Evolutionary conservation across 2,113 vertebrate species (phyloP).

Genomic region (Periophthalmus modestus): DNA sequence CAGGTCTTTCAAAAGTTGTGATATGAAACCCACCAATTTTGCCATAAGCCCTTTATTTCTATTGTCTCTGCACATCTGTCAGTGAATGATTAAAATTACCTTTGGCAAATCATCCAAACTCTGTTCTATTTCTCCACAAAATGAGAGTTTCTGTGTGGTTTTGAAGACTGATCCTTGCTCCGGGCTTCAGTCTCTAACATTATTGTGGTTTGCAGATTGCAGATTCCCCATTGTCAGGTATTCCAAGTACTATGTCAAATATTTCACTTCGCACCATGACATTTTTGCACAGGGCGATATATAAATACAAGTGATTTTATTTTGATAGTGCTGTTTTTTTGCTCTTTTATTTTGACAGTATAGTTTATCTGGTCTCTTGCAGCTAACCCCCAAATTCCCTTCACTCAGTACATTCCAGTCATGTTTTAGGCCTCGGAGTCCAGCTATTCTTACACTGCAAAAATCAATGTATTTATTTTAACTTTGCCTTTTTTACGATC

Average conservation of each 20-base stretch:
- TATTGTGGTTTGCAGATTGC: constrained; percentile 29
- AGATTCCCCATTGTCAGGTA: constrained; percentile 11
- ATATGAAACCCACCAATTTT: too few relatives aligned
- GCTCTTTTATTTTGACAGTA: constrained; percentile 25
- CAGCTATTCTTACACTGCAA: background rate
- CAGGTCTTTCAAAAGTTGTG: too few relatives aligned
- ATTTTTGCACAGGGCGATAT: constrained; percentile 20
- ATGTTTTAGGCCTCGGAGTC: constrained; percentile 27
- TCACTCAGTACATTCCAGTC: constrained; percentile 50
- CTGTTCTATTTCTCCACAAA: background rate
- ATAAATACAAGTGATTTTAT: background rate
- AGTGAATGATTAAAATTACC: constrained; percentile 40
- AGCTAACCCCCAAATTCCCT: constrained; percentile 37
- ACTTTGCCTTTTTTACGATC: too few relatives aligned
- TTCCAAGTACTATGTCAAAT: background rate
- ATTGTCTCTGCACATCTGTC: constrained; percentile 37
- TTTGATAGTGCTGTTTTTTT: background rate
- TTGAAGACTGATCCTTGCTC: constrained; percentile 18
- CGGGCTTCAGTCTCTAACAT: constrained; percentile 19
- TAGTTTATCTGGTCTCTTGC: constrained; percentile 33
- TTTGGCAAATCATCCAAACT: background rate
- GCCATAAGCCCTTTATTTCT: background rate
- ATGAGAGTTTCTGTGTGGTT: constrained; percentile 31
- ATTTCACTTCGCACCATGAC: constrained; percentile 26
- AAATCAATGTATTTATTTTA: background rate